Base-by-base conservation (phyloP, 2,888 invertebrate species). In the Agrochola circellaris region DNA sequence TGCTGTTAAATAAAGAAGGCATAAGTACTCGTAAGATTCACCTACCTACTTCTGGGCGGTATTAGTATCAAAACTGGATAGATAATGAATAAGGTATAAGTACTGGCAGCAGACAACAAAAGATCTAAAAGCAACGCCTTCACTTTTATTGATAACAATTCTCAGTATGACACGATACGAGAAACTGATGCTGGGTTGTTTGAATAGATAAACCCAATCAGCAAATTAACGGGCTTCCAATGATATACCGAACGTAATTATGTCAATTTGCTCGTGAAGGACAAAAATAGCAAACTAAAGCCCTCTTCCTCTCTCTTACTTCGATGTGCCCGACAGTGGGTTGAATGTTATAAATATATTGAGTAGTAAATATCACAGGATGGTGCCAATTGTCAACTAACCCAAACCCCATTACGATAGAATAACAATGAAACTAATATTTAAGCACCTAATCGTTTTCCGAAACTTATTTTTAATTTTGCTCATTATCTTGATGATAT, bases 1-100 rank as follows among this genome's bases (percentile, higher is more conserved):
- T 81, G 62, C 82, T 81, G 66, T 9, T 6, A 38, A 26, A 60
- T n/a, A 30, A n/a, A 7, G 2, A 45, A n/a, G 6, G 0, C 1
- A 13, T 60, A 23, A 3, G n/a, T n/a, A 6, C 48, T 51, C 17
- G n/a, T 48, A 56, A 26, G 67, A 7, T 71, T 17, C 13, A 23
- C 30, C 6, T 30, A 30, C 15, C 15, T 20, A 42, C 26, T 61
- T 26, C 42, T 17, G 11, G 42, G 23, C 23, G 17, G 15, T 45
- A 30, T 30, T 23, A 6, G n/a, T 45, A 34, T 5, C 34, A 4
- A 15, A n/a, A 8, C 17, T 45, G 48, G 23, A 11, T 45, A 13
- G 20, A 20, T 66, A 26, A 45, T 20, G n/a, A 17, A 62, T 38
- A 62, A 65, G 9, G 17, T 17, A 11, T n/a, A 42, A 11, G 65